Conservation (phyloP, 2,888 invertebrate species). For the Tetropium fuscum region DNA sequence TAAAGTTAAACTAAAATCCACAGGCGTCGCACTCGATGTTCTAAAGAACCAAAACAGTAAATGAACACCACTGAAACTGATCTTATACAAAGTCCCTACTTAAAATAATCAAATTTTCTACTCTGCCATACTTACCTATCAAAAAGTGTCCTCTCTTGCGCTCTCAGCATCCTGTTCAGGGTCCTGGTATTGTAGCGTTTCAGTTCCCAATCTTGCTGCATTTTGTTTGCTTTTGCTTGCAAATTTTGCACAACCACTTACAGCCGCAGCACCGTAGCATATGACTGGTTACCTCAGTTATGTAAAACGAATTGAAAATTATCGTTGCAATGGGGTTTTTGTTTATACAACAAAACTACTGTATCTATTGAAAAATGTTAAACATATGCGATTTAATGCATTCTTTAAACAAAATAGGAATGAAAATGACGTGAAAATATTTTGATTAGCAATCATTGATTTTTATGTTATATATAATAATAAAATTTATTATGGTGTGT, state of each 20-base stretch:
- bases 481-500: no score
- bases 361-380: background rate
- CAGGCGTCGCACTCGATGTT: no score
- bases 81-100: no score
- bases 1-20: no score
- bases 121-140: background rate
- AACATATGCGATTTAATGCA: no score
- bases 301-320: background rate
- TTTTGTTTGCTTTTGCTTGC: background rate
- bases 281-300: background rate
- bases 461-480: no score
- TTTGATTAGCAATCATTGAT: background rate
- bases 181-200: background rate
- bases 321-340: background rate
- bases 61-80: no score
- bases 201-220: background rate
- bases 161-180: background rate
- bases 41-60: no score
- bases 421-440: background rate
- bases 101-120: no score
- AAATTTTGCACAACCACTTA: background rate
- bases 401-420: background rate
- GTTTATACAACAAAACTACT: conserved; percentile 1
- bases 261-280: background rate
- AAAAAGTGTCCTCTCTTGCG: background rate